Evolutionary conservation across 2,797 vertebrate species (phyloP), one percentile per base, ranked within the genome.

Genomic region (Phaenicophaeus curvirostris): DNA sequence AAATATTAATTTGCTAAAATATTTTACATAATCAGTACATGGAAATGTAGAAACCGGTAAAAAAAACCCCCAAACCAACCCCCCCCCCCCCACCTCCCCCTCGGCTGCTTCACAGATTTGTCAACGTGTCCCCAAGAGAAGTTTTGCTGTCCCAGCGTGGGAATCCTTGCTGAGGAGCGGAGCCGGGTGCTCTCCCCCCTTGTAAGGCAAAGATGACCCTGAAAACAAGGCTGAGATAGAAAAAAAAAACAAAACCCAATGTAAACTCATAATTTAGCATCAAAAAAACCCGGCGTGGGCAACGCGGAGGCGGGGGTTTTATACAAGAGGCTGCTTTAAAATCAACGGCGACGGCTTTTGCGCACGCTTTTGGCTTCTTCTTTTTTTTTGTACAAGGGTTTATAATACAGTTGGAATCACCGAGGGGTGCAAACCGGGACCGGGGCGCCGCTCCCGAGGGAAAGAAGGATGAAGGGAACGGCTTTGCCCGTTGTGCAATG

Each of bases 401-500:
- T 46, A 46, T 46, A 46, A 46, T 46, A 46, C 44, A 46, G 44
- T 46, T 46, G 44, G 44, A 53, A 44, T 44, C 42, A 18, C 44
- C 14, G 42, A 44, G 42, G 42, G 42, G 15, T 10, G 50, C 53
- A 33, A 58, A 33, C n/a, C 21, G 13, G 25, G 44, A 15, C 24
- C 25, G 48, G 48, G 21, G 48, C 48, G 48, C 48, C 23, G 48
- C 50, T 51, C 24, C 50, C 50, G 27, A 53, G 27, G 51, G 27
- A 30, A 53, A 30, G 95, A 92, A 93, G 82, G 97, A 44, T 44
- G 17, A 46, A 46, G 7, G 44, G 44, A 46, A 46, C 44, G 44
- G 44, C 44, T 94, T 95, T 95, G 97, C 98, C 96, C 13, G 96
- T 98, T 99, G 98, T 99, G 98, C 98, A 99, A 99, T 98, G 98